phyloP scores from a whole-genome alignment of 2,797 vertebrate genomes.

The Anableps anableps region DNA sequence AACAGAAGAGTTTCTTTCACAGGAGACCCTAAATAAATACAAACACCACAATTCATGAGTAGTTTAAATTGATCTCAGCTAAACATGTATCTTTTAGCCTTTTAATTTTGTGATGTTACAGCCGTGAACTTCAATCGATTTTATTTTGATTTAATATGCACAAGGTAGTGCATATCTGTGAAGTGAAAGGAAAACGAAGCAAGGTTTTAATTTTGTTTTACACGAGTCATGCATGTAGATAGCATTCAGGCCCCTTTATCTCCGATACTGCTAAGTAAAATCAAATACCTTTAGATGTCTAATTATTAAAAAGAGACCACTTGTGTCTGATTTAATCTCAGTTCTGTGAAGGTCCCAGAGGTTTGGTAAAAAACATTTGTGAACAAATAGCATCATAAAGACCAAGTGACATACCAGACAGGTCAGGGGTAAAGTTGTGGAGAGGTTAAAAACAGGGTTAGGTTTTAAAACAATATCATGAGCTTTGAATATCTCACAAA shows the following conservation, averaged over 20 bases:
- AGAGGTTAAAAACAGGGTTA: not conserved
- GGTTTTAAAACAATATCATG: not conserved
- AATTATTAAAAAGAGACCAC: not conserved
- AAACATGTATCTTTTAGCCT: not conserved
- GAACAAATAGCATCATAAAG: not conserved
- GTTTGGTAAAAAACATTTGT: not conserved
- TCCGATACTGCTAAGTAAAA: not conserved
- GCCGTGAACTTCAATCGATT: not conserved
- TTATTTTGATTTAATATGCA: not conserved
- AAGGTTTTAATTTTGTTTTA: not conserved
- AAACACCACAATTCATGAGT: slow-evolving; percentile 17
- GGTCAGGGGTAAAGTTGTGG: not conserved
- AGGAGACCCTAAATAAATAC: slow-evolving; percentile 32
- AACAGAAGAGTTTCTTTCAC: slow-evolving; percentile 52
- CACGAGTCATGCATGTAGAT: not conserved
- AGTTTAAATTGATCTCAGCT: slow-evolving; percentile 8
- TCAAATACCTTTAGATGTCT: not conserved
- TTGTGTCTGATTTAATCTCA: not conserved
- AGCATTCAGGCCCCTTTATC: not conserved
- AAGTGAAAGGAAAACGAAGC: not conserved
- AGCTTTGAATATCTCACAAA: not conserved
- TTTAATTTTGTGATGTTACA: not conserved
- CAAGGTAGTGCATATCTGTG: not conserved
- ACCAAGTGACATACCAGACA: not conserved
- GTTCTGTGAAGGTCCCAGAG: not conserved